Evolutionary conservation across 2,888 invertebrate genomes (phyloP).

Genomic region (Sarcophaga caerulescens): DNA sequence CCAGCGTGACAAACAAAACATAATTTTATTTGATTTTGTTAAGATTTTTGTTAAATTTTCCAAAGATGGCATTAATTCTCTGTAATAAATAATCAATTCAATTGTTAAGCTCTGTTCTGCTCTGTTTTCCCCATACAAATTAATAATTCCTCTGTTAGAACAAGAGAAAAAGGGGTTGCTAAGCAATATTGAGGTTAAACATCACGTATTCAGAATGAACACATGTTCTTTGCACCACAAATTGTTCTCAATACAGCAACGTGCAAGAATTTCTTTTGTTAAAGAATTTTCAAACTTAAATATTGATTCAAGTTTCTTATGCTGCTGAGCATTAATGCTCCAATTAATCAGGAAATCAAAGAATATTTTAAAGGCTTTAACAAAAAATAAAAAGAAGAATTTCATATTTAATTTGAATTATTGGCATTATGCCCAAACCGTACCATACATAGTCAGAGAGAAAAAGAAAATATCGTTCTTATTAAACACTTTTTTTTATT

Average conservation of each 20-base stretch:
- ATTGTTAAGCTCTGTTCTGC: not conserved
- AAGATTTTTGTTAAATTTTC: not conserved
- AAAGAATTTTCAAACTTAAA: not conserved
- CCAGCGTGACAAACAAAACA: too few species aligned
- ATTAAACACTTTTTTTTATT: slow-evolving; percentile 13
- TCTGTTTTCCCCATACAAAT: slow-evolving; percentile 24
- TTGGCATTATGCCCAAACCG: slow-evolving; percentile 45
- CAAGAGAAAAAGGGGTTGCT: not conserved
- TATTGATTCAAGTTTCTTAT: not conserved
- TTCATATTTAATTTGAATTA: slow-evolving; percentile 29
- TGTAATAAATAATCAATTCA: slow-evolving; percentile 22
- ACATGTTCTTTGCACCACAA: not conserved
- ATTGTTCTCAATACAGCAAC: not conserved
- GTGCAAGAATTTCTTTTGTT: not conserved
- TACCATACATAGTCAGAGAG: not conserved
- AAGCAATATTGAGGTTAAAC: slow-evolving; percentile 23
- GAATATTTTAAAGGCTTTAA: slow-evolving; percentile 17
- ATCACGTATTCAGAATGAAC: slow-evolving; percentile 18
- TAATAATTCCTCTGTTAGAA: slow-evolving; percentile 15
- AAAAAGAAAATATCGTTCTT: not conserved
- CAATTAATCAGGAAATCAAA: slow-evolving; percentile 43
- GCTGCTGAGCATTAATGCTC: slow-evolving; percentile 25
- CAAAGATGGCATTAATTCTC: not conserved
- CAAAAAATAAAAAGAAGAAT: too few species aligned
- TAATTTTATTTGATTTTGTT: not conserved